Base-by-base conservation (phyloP, 1,140 invertebrate species). In the Panagrolaimus sp. region DNA sequence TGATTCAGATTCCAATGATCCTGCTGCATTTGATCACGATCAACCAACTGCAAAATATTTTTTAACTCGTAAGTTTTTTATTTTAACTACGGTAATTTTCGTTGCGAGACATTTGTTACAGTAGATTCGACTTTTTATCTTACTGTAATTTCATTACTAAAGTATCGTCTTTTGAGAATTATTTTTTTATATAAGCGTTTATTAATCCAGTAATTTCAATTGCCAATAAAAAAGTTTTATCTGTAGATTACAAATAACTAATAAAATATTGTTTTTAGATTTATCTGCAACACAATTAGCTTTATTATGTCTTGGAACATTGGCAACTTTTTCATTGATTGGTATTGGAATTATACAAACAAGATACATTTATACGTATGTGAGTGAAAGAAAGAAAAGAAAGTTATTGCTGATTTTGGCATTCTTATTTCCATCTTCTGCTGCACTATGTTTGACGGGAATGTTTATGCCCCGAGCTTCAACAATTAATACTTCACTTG, bases 191-290 rank as follows among this genome's bases (percentile, higher is more conserved):
- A n/a, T n/a, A n/a, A n/a, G n/a, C n/a, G n/a, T n/a, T n/a, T n/a
- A n/a, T n/a, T n/a, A n/a, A n/a, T n/a, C n/a, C n/a, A n/a, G n/a
- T n/a, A n/a, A n/a, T n/a, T n/a, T n/a, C n/a, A n/a, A n/a, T n/a
- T n/a, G n/a, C n/a, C n/a, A n/a, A n/a, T n/a, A n/a, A n/a, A n/a
- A n/a, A n/a, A n/a, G n/a, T n/a, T n/a, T n/a, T n/a, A n/a, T n/a
- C n/a, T n/a, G n/a, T n/a, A n/a, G n/a, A n/a, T n/a, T n/a, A n/a
- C n/a, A n/a, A 48, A n/a, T 48, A n/a, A n/a, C 5, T 48, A 48
- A 48, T 48, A 20, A 23, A 53, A 20, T 53, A 57, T 11, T 57
- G n/a, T n/a, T 57, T 57, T 20, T 57, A 57, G 51, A 57, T 57
- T 27, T 57, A 16, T 57, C 51, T 25, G 11, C 20, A 57, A 57